Base-by-base conservation (phyloP, 2,113 vertebrate species). In the Paracyprichromis sp. region DNA sequence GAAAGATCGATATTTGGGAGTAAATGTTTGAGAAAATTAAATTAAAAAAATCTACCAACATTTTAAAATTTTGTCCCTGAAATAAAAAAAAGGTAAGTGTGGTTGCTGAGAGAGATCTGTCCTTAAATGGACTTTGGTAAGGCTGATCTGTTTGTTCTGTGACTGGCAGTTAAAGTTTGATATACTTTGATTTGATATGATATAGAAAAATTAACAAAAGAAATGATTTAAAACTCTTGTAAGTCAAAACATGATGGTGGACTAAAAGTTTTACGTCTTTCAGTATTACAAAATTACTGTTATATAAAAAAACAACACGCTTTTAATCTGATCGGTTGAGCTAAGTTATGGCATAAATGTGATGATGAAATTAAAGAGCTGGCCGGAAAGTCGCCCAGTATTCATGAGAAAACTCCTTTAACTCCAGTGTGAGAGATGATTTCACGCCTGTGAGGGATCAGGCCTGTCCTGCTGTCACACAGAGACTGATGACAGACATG, bases 1-100 rank as follows among this genome's bases (percentile, higher is more conserved):
- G 9, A 53, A n/a, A 53, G 5, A 3, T 2, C 0, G 0, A n/a
- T 3, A 53, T 53, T 53, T 53, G 3, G 0, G 50, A 53, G 9
- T n/a, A n/a, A 53, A 53, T 53, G 19, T n/a, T n/a, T 10, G 50
- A 53, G 50, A 53, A 53, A 6, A n/a, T 53, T 6, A 3, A 2
- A 52, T 19, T 2, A 0, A 19, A 19, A 50, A 19, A 52, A 52
- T 52, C 47, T 3, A 4, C 17, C 0, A 52, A 52, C 3, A 52
- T 19, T 52, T 52, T 52, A 52, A 5, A 19, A 52, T 52, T 5
- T 50, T 50, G 47, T 50, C 47, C 3, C 8, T 50, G 47, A 50
- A 50, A 47, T 2, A 4, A 50, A 50, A 38, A 50, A n/a, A 52
- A 52, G 17, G 50, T 9, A 52, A 52, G 50, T 52, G 50, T 52